Conservation (phyloP, 2,797 vertebrate genomes). For the Acrossocheilus wenchowensis region DNA sequence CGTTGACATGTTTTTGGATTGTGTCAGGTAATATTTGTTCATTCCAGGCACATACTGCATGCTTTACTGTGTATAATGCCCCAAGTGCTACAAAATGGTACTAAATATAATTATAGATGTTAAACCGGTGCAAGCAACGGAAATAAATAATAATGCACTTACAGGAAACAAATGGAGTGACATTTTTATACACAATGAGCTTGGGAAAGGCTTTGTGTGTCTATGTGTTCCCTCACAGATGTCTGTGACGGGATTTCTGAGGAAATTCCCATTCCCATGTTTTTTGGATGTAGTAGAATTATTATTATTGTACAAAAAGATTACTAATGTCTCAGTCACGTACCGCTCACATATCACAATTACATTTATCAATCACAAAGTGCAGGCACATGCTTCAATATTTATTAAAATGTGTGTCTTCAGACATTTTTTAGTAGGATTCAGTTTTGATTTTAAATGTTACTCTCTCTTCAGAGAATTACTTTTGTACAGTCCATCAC, state of each 20-base stretch:
- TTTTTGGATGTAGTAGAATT: neutral
- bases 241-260: conserved; percentile 37
- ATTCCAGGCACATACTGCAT: conserved; percentile 8
- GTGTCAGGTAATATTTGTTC: conserved; percentile 49
- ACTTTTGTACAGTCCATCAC: neutral
- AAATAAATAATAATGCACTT: conserved; percentile 58
- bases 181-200: conserved; percentile 42
- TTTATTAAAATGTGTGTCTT: neutral
- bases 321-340: neutral
- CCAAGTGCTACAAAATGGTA: neutral
- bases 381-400: neutral
- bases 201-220: conserved; percentile 31
- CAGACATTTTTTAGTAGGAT: neutral
- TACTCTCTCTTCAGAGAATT: neutral
- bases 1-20: conserved; percentile 18
- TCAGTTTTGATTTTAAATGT: neutral
- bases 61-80: conserved; percentile 4
- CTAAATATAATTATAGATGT: conserved; percentile 13
- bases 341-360: neutral
- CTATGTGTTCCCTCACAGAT: conserved; percentile 8
- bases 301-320: conserved; percentile 18
- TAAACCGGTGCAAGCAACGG: conserved; percentile 32
- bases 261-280: conserved; percentile 31
- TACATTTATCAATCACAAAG: neutral
- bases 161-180: conserved; percentile 55